Evolutionary conservation across 2,113 vertebrate genomes (phyloP), one percentile per base, ranked within the genome.

Genomic region (Pseudolaguvia tuberculata): DNA sequence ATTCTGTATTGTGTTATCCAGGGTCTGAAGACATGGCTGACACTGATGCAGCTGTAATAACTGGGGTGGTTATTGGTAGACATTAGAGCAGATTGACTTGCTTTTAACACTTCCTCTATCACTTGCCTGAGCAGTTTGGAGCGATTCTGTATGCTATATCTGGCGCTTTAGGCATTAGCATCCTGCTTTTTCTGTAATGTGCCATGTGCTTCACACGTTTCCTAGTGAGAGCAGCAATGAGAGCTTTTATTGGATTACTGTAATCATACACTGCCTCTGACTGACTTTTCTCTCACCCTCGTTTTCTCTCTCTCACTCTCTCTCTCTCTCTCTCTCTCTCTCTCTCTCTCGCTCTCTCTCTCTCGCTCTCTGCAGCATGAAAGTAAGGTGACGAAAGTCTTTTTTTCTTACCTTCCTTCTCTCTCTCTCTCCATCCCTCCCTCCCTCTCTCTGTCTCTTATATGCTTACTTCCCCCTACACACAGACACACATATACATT

Each of bases 191-290:
- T 71, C 80, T 71, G 61, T 78, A 78, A 73, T 65, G 73, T 67
- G 45, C 65, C 79, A 63, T 67, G 61, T 75, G 58, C 57, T 52
- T 58, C 53, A 69, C 56, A 56, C 73, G 47, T 69, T 78, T 76
- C 78, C 59, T 75, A 73, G 71, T 61, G 71, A 75, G 72, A 75
- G 70, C 61, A 73, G 73, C 76, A 79, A 77, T 80, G 77, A 83
- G 67, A 51, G 21, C 70, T 80, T 81, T 85, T 78, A 83, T 82
- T 83, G 81, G 62, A 76, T 79, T 77, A 71, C 47, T 75, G 73
- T 80, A 82, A 83, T 82, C 75, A 53, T 77, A 79, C 80, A 65
- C 80, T 52, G 53, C 63, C 65, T 70, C 35, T 25, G 51, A 75
- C 56, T 75, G 62, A 71, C 71, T 79, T 14, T 31, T 45, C 18